Evolutionary conservation across 2,888 invertebrate genomes (phyloP).

Genomic region (Thymelicus lineola): DNA sequence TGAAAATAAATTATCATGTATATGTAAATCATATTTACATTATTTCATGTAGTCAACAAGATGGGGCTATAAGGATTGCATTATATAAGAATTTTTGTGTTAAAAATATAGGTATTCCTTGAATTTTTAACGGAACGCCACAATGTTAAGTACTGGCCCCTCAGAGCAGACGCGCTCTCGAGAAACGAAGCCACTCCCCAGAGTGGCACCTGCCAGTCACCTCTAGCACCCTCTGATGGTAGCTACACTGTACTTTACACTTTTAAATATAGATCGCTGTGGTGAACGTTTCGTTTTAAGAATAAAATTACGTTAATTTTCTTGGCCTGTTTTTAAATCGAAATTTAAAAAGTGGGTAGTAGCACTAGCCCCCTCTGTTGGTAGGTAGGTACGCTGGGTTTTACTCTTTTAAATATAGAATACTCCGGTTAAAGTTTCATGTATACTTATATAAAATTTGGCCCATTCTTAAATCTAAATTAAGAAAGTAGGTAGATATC

Average conservation of each 20-base stretch:
- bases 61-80: too few species aligned
- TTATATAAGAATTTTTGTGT: neutral
- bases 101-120: neutral
- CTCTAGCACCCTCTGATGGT: conserved; percentile 27
- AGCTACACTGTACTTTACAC: neutral
- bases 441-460: too few species aligned
- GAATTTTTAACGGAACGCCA: conserved; percentile 5
- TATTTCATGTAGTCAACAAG: too few species aligned
- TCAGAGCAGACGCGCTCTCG: conserved; percentile 24
- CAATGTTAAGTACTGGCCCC: conserved; percentile 1
- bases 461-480: too few species aligned
- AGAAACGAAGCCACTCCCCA: conserved; percentile 71
- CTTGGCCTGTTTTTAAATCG: too few species aligned
- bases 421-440: neutral
- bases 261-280: neutral
- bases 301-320: too few species aligned
- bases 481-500: too few species aligned
- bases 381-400: neutral
- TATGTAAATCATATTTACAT: too few species aligned
- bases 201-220: conserved; percentile 73
- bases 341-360: too few species aligned
- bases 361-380: conserved; percentile 15
- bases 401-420: neutral
- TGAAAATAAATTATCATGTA: too few species aligned
- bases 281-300: neutral